A percentile compares a stretch with the other conserved stretches of the same genome.
Evolutionary conservation across 2,113 vertebrate genomes (phyloP).

Genomic region (Lethenteron camtschaticum): DNA sequence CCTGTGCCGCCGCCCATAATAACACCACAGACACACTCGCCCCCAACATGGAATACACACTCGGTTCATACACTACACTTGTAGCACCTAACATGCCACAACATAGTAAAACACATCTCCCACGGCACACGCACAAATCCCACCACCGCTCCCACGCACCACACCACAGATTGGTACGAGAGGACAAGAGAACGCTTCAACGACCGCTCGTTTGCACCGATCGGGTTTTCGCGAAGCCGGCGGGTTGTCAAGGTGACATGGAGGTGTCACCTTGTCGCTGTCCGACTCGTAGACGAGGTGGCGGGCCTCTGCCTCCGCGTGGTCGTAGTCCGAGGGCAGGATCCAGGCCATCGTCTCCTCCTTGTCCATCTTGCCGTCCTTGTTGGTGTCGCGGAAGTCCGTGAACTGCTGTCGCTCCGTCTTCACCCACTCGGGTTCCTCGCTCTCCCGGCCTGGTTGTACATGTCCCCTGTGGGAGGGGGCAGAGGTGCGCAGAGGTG

Average conservation of each 20-base stretch:
- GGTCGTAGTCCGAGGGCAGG: constrained; percentile 46
- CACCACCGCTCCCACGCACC: too few species aligned
- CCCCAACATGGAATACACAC: too few species aligned
- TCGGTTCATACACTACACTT: too few species aligned
- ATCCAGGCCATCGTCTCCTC: constrained; percentile 47
- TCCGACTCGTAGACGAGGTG: constrained; percentile 57
- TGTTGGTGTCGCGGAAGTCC: constrained; percentile 47
- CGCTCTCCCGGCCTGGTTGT: constrained; percentile 24
- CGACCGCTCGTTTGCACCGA: not conserved
- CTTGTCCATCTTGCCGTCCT: constrained; percentile 44
- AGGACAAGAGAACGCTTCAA: not conserved
- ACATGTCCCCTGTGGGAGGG: constrained; percentile 42
- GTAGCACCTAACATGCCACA: too few species aligned
- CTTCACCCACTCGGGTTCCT: constrained; percentile 52
- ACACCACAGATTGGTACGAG: too few species aligned
- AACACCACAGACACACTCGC: too few species aligned
- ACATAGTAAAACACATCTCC: too few species aligned
- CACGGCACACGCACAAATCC: too few species aligned
- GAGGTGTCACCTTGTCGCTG: constrained; percentile 31
- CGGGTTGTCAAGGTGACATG: not conserved
- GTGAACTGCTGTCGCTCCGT: constrained; percentile 48
- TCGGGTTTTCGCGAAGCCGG: not conserved
- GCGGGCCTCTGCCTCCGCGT: constrained; percentile 49
- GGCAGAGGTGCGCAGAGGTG: too few species aligned
- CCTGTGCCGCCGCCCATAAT: too few species aligned